Evolutionary conservation across 2,888 invertebrate genomes (phyloP).

Genomic region (Synanthedon myopaeformis): DNA sequence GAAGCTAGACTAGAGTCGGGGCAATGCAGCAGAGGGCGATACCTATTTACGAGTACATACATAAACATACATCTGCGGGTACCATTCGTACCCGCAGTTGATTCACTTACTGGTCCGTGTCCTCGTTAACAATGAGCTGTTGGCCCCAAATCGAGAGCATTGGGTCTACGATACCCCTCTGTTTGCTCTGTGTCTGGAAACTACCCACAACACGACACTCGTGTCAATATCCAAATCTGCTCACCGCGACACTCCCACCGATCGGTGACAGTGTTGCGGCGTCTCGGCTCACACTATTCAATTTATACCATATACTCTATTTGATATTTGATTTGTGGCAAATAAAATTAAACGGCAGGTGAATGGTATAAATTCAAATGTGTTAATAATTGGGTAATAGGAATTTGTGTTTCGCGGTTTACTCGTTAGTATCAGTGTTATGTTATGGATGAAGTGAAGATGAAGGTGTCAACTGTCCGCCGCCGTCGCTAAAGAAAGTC

Average conservation of each 20-base stretch:
- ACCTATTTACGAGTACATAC: constrained; percentile 6
- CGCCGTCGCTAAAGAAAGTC: constrained; percentile 30
- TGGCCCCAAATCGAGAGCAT: constrained; percentile 99
- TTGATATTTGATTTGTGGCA: too few species aligned
- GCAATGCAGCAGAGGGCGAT: constrained; percentile 13
- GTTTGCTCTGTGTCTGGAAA: constrained; percentile 90
- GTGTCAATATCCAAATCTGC: constrained; percentile 4
- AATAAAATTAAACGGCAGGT: too few species aligned
- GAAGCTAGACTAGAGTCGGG: too few species aligned
- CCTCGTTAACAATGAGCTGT: constrained; percentile 97
- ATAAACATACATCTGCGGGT: neutral
- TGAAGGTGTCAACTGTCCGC: constrained; percentile 19
- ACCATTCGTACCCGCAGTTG: too few species aligned
- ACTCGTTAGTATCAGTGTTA: too few species aligned
- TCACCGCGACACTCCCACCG: neutral
- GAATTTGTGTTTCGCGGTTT: too few species aligned
- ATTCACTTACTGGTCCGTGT: constrained; percentile 94
- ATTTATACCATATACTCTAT: too few species aligned
- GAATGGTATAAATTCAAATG: too few species aligned
- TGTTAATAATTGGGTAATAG: too few species aligned
- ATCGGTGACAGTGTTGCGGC: constrained; percentile 2
- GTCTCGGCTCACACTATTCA: neutral
- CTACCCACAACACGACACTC: constrained; percentile 68
- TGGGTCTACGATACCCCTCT: constrained; percentile 97
- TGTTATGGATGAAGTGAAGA: too few species aligned